Base-by-base conservation (phyloP, 2,888 invertebrate species). In the Ophonus ardosiacus region DNA sequence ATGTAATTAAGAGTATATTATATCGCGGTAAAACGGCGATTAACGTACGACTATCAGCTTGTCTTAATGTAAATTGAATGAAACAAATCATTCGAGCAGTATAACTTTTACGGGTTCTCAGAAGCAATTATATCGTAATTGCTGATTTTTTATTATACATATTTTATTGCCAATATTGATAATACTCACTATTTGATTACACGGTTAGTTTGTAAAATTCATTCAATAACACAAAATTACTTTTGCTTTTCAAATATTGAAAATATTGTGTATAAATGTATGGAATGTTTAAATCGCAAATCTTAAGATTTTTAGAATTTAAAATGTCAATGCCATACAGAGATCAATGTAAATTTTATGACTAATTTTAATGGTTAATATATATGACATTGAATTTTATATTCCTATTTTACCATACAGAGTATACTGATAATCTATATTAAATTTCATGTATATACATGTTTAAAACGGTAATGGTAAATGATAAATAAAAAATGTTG, bases 21-120 rank as follows among this genome's bases (percentile, higher is more conserved):
- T 68, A 81, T 81, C 81, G 81, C 43, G 71, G 81, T 65, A 81
- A 81, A 81, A 81, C 56, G 68, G 21, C 81, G 71, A 81, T 68
- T 81, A 81, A 24, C 81, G 40, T 81, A 81, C 63, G 51, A 51
- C 63, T 81, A 81, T 81, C 81, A 63, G 63, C 17, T 81, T 68
- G 38, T 43, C 81, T 51, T 81, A 81, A 81, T 81, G 71, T 81
- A 81, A 81, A 81, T 81, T 81, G 81, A 81, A 81, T 81, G 81
- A 81, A 81, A 81, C 81, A 81, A 81, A 81, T 81, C 81, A 81
- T 81, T 81, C 71, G 59, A 80, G 80, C 17, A 81, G 71, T 68
- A 51, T 68, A 81, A 81, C 24, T 81, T 81, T 81, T 81, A 81
- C 71, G 71, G 71, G 21, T 81, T 81, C 81, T 56, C 8, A 68